Percentiles rank a stretch among this genome's conserved stretches.
phyloP scores from a whole-genome alignment of 2,888 invertebrate genomes.

The Lithodes maja region DNA sequence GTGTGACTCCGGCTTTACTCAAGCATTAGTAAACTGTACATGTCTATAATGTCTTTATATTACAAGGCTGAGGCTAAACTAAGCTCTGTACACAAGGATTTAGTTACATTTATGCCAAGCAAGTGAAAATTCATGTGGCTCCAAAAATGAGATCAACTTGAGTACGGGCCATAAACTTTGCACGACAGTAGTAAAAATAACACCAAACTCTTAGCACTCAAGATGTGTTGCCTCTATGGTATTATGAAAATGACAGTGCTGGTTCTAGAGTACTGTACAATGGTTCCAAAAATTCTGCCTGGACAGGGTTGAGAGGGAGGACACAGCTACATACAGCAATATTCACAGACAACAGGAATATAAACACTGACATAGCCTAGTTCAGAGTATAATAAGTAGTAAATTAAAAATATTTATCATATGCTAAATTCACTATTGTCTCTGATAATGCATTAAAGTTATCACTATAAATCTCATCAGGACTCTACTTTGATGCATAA shows the following conservation, averaged over 20 bases:
- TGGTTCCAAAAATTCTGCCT: not conserved
- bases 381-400: too few relatives aligned
- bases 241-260: not conserved
- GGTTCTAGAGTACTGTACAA: not conserved
- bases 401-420: too few relatives aligned
- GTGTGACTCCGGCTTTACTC: not conserved
- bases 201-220: not conserved
- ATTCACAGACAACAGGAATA: not conserved
- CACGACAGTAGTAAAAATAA: not conserved
- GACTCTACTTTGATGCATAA: too few relatives aligned
- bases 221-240: not conserved
- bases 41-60: not conserved
- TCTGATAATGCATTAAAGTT: too few relatives aligned
- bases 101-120: not conserved
- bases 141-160: not conserved
- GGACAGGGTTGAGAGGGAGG: not conserved
- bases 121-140: not conserved
- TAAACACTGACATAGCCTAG: too few relatives aligned
- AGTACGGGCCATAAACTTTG: not conserved
- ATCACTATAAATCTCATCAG: too few relatives aligned
- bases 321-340: not conserved
- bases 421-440: too few relatives aligned
- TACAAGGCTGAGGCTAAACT: not conserved
- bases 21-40: not conserved
- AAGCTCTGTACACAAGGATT: not conserved